phyloP scores from a whole-genome alignment of 2,797 vertebrate genomes.

The Onychomys leucogaster region DNA sequence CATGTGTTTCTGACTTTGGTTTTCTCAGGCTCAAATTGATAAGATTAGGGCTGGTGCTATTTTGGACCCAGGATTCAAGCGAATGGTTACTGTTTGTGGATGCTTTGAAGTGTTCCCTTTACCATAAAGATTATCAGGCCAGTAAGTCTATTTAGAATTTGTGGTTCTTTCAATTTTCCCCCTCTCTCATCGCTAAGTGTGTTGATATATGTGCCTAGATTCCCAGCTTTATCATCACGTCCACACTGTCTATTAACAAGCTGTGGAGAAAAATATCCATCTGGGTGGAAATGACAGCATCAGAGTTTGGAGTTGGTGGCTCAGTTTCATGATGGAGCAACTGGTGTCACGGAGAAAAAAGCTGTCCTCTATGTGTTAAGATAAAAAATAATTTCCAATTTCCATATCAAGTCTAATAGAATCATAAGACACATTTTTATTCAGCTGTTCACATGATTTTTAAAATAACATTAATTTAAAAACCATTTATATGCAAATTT shows the following conservation, averaged over 20 bases:
- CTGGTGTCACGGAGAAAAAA: not conserved
- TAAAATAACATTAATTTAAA: conserved; percentile 82
- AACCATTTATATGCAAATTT: conserved; percentile 74
- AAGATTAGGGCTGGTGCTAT: conserved; percentile 79
- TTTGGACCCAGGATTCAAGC: conserved; percentile 68
- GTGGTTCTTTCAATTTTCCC: conserved; percentile 59
- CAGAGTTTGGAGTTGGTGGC: not conserved
- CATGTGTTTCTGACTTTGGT: not conserved
- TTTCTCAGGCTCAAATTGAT: conserved; percentile 65
- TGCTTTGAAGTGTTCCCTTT: conserved; percentile 63
- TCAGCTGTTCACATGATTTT: conserved; percentile 77
- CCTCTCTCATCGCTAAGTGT: not conserved
- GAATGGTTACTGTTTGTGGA: conserved; percentile 73
- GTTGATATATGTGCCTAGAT: conserved; percentile 63
- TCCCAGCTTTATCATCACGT: conserved; percentile 61
- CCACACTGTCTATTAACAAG: not conserved
- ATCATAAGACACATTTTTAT: conserved; percentile 79
- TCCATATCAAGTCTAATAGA: conserved; percentile 64
- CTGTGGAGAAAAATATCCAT: conserved; percentile 19
- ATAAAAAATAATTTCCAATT: conserved; percentile 63
- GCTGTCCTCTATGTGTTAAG: conserved; percentile 18
- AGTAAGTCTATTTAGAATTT: conserved; percentile 72
- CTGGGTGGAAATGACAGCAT: not conserved
- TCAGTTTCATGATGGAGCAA: fast-evolving
- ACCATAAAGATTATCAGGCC: conserved; percentile 57